These are phyloP conservation scores for Myotis planiceps DNA, from an alignment of 2,797 vertebrate species.

Conservation along the genomic window DNA sequence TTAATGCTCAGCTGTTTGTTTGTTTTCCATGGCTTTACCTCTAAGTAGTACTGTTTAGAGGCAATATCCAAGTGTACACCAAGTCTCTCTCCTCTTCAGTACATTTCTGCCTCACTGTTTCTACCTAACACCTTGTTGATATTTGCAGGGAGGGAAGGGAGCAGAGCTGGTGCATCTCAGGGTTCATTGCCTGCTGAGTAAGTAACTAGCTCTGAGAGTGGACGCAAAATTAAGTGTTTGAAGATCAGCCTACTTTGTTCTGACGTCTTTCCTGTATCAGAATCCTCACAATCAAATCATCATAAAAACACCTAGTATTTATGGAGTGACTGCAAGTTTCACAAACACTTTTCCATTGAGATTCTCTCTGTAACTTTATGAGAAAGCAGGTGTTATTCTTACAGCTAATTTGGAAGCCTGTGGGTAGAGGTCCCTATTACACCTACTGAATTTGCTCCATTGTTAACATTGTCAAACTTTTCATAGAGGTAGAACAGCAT, in stretches of 20 bases:
- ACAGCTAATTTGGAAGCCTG: neutral
- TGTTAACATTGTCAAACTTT: neutral
- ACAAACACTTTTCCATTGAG: neutral
- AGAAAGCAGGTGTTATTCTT: neutral
- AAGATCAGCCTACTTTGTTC: neutral
- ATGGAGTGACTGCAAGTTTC: neutral
- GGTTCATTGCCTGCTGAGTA: slow-evolving; percentile 63
- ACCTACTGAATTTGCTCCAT: neutral
- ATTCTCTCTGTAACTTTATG: neutral
- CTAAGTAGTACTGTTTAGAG: slow-evolving; percentile 17
- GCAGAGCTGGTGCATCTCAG: slow-evolving; percentile 17
- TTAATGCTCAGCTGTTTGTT: slow-evolving; percentile 8
- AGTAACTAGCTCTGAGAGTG: neutral
- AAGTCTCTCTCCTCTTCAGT: slow-evolving; percentile 70
- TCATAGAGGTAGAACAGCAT: neutral
- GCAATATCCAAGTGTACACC: neutral
- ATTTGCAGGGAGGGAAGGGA: slow-evolving; percentile 42
- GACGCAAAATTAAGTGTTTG: neutral
- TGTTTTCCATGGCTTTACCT: neutral
- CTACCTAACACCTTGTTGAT: slow-evolving; percentile 62
- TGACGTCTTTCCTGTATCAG: neutral
- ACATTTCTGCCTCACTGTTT: slow-evolving; percentile 67
- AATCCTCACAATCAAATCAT: neutral
- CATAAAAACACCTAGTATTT: neutral
- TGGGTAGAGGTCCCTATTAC: neutral